Base-by-base conservation (phyloP, 2,113 vertebrate species). In the Marmota monax region DNA sequence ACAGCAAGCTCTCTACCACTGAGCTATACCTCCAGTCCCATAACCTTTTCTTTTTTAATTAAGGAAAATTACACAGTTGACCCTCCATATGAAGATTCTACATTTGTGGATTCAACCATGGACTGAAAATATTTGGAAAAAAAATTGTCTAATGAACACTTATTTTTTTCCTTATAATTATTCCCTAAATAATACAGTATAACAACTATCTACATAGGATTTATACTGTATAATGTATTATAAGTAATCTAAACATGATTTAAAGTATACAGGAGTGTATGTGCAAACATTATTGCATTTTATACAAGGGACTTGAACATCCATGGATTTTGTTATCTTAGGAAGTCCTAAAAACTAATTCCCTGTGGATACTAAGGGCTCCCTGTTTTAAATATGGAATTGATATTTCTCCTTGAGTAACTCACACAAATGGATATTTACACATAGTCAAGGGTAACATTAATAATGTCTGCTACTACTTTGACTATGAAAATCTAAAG, bases 401-500 rank as follows among this genome's bases (percentile, higher is more conserved):
- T 42, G 37, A 25, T 48, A 37, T 45, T 73, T 78, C 77, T 27
- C 45, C 23, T 80, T 93, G 32, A 82, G n/a, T 22, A 88, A 77
- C 39, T 53, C 73, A 94, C 27, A 83, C 13, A 96, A 83, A 73
- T 45, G 32, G 14, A 9, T 90, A 95, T 76, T 45, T 53, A 67
- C 11, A 94, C n/a, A 70, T 2, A 90, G 76, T 65, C 48, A 94
- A 53, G 14, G 39, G 25, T 56, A 96, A 80, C 29, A 73, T 27
- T 86, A 89, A 87, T 90, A 89, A 87, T 90, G 56, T 79, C 61
- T 84, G 48, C 58, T 93, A 67, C 32, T 90, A 22, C 48, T 90
- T 80, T 90, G 34, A 88, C 14, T 86, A 18, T 20, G 67, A 90
- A 95, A 73, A 96, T 79, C 29, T 69, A 92, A 97, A 92, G 73